Evolutionary conservation across 37 sponge, comb jelly and placozoan genomes (phyloP).

Genomic region (Halichondria panicea): DNA sequence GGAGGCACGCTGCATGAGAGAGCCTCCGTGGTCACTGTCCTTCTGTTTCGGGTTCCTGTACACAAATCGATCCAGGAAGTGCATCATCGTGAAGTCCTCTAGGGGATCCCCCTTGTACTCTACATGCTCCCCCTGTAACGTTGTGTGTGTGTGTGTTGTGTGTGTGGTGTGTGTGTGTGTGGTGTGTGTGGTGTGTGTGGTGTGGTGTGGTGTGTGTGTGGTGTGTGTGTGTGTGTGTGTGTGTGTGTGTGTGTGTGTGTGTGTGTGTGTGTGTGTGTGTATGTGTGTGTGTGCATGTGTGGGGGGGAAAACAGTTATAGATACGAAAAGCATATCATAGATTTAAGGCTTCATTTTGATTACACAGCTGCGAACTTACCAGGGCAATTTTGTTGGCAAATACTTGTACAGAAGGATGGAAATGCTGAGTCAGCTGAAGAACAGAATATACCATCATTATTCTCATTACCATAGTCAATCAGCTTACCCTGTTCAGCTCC

Average conservation of each 20-base stretch:
- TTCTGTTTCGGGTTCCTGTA: conserved; percentile 95
- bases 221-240: neutral
- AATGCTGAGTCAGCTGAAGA: conserved; percentile 74
- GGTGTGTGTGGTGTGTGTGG: neutral
- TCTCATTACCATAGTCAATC: neutral
- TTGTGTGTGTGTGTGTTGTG: neutral
- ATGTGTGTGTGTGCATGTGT: neutral
- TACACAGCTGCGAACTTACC: conserved; percentile 34
- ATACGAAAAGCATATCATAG: neutral
- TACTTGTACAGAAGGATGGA: conserved; percentile 86
- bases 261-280: neutral
- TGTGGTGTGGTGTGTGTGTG: neutral
- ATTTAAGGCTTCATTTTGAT: neutral
- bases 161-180: neutral
- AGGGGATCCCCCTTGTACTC: conserved; percentile 89
- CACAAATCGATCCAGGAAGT: conserved; percentile 93
- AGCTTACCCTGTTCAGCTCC: conserved; percentile 73
- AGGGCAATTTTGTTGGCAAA: conserved; percentile 60
- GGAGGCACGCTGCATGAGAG: conserved; percentile 81
- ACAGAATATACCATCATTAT: no score
- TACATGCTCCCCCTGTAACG: conserved; percentile 61
- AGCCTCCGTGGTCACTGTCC: conserved; percentile 85
- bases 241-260: neutral
- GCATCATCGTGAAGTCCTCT: conserved; percentile 85
- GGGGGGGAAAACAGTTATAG: neutral